A percentile compares a stretch with the other conserved stretches of the same genome.
These are phyloP conservation scores for Anthoscopus minutus DNA, from an alignment of 2,113 vertebrate genomes.

Conservation along the genomic window DNA sequence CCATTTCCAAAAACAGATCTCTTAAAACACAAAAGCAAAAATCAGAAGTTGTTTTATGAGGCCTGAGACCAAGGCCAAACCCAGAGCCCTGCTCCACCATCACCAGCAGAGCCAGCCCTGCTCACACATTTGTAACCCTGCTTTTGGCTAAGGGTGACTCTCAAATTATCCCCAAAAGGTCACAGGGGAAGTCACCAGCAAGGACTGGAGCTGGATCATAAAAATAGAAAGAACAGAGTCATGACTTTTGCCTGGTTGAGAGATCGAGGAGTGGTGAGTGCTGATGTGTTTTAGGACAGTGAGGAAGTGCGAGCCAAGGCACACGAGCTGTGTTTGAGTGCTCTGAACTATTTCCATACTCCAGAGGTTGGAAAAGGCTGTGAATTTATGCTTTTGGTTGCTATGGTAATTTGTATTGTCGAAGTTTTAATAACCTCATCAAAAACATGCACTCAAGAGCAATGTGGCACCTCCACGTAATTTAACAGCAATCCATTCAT, in stretches of 20 bases:
- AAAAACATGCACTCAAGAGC: conserved; percentile 9
- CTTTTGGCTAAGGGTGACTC: background rate
- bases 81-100: background rate
- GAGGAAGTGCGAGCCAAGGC: background rate
- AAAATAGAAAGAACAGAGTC: background rate
- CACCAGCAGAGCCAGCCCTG: background rate
- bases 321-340: background rate
- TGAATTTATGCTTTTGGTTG: conserved; percentile 31
- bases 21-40: background rate
- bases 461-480: background rate
- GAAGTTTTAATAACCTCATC: conserved; percentile 59
- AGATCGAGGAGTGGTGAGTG: background rate
- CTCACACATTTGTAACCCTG: background rate
- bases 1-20: background rate
- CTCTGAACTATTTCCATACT: background rate
- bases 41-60: background rate
- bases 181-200: background rate
- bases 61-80: background rate
- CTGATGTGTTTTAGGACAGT: background rate
- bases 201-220: background rate
- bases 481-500: conserved; percentile 18
- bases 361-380: background rate
- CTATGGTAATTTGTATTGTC: conserved; percentile 56
- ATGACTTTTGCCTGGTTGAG: background rate
- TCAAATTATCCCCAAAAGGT: background rate